Evolutionary conservation across 2,113 vertebrate species (phyloP), one percentile per base, ranked within the genome.

Genomic region (Aspidoscelis tigris): DNA sequence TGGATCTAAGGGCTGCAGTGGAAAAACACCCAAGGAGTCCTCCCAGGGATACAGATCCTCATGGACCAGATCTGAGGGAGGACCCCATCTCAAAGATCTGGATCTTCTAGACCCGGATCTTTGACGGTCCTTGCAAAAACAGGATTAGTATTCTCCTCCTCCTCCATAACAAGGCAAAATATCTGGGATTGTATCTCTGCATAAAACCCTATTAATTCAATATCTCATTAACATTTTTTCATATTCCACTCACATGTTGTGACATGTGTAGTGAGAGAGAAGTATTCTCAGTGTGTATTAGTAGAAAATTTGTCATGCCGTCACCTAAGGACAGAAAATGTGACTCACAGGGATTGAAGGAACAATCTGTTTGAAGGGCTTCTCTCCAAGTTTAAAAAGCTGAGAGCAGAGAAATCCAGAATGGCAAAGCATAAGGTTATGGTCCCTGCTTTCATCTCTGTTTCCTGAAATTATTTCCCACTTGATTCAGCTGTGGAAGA

Each of bases 221-320:
- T 81, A 77, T 64, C 50, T 86, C 66, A 82, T 22, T 14, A 44
- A 75, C 10, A 76, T 76, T 50, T 58, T 61, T 85, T 68, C 21
- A 53, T 21, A 21, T 43, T 69, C 16, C 26, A 22, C 33, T 76
- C 82, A 84, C 68, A 61, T 82, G 66, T 47, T 21, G 41, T 77
- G 66, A 64, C 53, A 86, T n/a, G 66, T 58, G 66, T 44, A 58
- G 50, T 53, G 66, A 82, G 8, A 81, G 47, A 72, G 39, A 77
- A 22, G 50, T 33, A 71, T 76, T n/a, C 66, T 69, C 71, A n/a
- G 20, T 20, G 6, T 43, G 4, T 43, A 33, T 76, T 70, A 81
- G 14, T 76, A 76, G 84, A 41, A 50, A 39, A 39, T 76, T 50
- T 47, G 74, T 76, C 79, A 81, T 44, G 73, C 79, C 47, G 53